Evolutionary conservation across 2,113 vertebrate genomes (phyloP), one percentile per base, ranked within the genome.

Genomic region (Formicarius rufipectus): DNA sequence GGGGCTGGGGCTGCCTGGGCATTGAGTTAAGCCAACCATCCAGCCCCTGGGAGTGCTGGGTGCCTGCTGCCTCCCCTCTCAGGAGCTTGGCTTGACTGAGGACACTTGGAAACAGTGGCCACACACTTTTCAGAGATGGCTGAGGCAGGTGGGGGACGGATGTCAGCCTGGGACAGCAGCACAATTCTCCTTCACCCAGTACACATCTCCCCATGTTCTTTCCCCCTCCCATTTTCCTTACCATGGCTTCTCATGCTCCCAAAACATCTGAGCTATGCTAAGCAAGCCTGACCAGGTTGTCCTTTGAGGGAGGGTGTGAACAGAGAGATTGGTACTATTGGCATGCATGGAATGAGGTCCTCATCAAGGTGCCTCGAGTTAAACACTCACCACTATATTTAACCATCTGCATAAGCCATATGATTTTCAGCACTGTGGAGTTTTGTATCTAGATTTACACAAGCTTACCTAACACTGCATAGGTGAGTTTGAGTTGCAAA

Each of bases 311-410:
- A 40, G 16, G 50, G 7, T 22, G 33, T 6, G 22, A 85, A 76
- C 17, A 72, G 59, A 77, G 24, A 28, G 45, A 66, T n/a, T 4
- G 30, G 42, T 12, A 45, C 63, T 4, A 3, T 2, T 49, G 50
- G n/a, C 0, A 0, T 2, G 0, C 7, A 1, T 10, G 10, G 50
- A 2, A 3, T 18, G 45, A 93, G 42, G 12, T 77, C 56, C 7
- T 5, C 49, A 79, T 3, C 42, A 30, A 53, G 21, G 67, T 58
- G 72, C 33, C 49, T 62, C 10, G 6, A 28, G 24, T 7, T 63
- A 77, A 78, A 35, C 39, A 23, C 23, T 49, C 50, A 16, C 20
- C 1, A 6, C 55, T 83, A 37, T 67, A 74, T 88, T 80, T 84
- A 88, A 56, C 37, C 5, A 0, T 28, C 81, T 44, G 31, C 79